Base-by-base conservation (phyloP, 2,113 vertebrate genomes). In the Neotragus moschatus region DNA sequence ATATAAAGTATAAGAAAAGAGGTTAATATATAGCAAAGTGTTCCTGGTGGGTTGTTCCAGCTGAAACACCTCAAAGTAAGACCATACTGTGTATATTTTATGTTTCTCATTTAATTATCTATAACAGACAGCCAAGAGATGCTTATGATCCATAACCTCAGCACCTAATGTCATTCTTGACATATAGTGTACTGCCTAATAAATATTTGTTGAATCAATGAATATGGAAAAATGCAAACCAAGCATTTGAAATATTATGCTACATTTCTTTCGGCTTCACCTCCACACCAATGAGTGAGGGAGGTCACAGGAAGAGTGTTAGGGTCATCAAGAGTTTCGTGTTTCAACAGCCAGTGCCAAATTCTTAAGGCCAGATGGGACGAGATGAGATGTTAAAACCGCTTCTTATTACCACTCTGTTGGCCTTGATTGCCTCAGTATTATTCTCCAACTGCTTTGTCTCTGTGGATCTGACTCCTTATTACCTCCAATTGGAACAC, bases 281-380 rank as follows among this genome's bases (percentile, higher is more conserved):
- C 30, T 75, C 51, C 75, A 53, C 2, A 49, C 61, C 93, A 96
- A 91, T 95, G 82, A 96, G 60, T n/a, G 26, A 84, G 73, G 56
- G 45, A 77, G 77, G 93, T 97, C 95, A 90, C 60, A 33, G 86
- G 8, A 88, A 84, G 51, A 91, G 94, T 60, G 45, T 85, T 36
- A 93, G 43, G 80, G 73, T 75, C 93, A 96, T 96, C 73, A 88
- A 53, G 56, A 95, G 84, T 75, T 96, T 97, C 51, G 5, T 43
- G 93, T 96, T 97, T 97, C 95, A 95, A 84, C 75, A 23, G 63
- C 13, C 53, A 60, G 86, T 21, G 95, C 93, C 96, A 97, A 90
- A 77, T 60, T 94, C 94, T 92, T 82, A 79, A 93, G 95, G 96
- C 97, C 95, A 97, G 84, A 97, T 87, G 91, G 94, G 90, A 91